Percentiles rank a stretch among this genome's conserved stretches.
Evolutionary conservation across 2,797 vertebrate species (phyloP).

Genomic region (Ficedula albicollis): DNA sequence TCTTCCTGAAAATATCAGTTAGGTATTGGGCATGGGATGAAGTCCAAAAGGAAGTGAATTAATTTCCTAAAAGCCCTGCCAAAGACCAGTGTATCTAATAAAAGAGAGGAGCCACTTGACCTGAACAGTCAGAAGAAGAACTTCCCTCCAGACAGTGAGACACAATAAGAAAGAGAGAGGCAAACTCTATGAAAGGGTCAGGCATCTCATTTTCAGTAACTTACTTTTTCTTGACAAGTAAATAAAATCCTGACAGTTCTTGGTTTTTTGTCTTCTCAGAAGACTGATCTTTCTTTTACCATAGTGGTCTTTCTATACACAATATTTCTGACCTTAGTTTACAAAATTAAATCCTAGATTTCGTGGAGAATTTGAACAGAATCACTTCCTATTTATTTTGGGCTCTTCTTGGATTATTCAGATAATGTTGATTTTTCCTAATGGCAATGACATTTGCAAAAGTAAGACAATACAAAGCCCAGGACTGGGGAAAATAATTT

Average conservation of each 20-base stretch:
- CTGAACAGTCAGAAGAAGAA: not conserved
- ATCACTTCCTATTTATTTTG: not conserved
- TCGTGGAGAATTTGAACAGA: not conserved
- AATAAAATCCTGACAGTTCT: not conserved
- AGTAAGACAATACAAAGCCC: not conserved
- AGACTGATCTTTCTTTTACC: not conserved
- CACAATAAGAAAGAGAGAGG: not conserved
- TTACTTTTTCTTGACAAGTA: not conserved
- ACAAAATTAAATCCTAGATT: not conserved
- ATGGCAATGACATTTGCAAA: not conserved
- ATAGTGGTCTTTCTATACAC: not conserved
- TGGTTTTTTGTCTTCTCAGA: not conserved
- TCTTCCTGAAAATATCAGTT: not conserved
- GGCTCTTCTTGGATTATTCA: not conserved
- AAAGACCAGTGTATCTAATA: not conserved
- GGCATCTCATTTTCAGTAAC: not conserved
- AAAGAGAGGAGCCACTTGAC: not conserved
- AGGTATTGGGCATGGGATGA: not conserved
- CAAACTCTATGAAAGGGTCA: not conserved
- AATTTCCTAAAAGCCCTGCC: not conserved
- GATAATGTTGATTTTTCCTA: not conserved
- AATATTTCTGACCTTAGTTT: not conserved
- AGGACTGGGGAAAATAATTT: not conserved
- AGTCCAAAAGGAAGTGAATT: not conserved
- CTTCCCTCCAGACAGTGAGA: not conserved